Base-by-base conservation (phyloP, 2,113 vertebrate genomes). In the Lampris incognitus region DNA sequence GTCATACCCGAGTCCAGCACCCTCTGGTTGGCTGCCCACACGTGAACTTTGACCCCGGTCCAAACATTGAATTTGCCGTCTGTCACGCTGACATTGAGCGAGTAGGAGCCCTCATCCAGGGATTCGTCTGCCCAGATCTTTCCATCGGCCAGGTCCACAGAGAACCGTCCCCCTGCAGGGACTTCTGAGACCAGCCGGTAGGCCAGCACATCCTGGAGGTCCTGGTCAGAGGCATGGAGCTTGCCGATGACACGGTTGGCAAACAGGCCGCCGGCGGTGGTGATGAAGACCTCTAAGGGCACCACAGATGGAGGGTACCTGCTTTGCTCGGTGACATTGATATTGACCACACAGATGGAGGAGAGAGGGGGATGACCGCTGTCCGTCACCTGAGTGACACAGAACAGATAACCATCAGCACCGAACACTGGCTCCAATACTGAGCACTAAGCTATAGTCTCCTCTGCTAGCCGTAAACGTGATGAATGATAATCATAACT, bases 261-360 rank as follows among this genome's bases (percentile, higher is more conserved):
- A 69, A 97, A 96, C 51, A 73, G 64, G 1, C 79, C 75, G 1
- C 83, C 60, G 0, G 91, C 84, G 11, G 92, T 93, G 52, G 96
- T 97, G 91, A 99, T 96, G 91, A 96, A 97, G 85, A 99, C 94
- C 78, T 99, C 97, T 70, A 99, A 80, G 0, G 98, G 97, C 10
- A 97, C 92, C 0, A 95, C 95, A 0, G 96, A 95, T 7, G 98
- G 98, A 0, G 96, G 92, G 0, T 95, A 96, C 1, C 87, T 95
- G 90, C 97, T 99, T 88, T 94, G 94, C 91, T 98, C 97, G 0
- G 92, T 96, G 73, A 99, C 91, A 0, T 94, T 96, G 83, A 99
- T 93, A 9, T 93, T 95, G 83, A 98, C 90, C 57, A 94, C 95
- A 0, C 97, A 96, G 37, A 95, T 97, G 3, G 98, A 99, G 0